phyloP scores from a whole-genome alignment of 1,140 invertebrate genomes.

The Druon quercuslanigerum region DNA sequence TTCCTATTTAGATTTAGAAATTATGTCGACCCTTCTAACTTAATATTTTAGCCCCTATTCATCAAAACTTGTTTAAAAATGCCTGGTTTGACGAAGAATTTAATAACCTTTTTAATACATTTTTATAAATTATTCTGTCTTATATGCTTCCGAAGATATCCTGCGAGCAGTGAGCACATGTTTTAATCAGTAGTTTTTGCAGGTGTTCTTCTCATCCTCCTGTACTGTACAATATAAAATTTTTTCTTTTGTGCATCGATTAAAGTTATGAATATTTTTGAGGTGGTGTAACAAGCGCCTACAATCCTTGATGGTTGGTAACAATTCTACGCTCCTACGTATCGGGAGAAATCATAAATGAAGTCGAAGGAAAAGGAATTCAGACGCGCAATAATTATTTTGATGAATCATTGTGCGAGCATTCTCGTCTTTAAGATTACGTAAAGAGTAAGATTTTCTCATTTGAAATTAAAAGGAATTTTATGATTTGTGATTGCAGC shows the following conservation, averaged over 20 bases:
- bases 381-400: conserved; percentile 46
- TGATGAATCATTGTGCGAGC: conserved; percentile 49
- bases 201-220: no score
- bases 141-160: no score
- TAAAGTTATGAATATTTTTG: background rate
- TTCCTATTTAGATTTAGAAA: no score
- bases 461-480: conserved; percentile 29
- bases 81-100: no score
- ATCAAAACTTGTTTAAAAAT: no score
- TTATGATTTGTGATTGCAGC: background rate
- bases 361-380: conserved; percentile 19
- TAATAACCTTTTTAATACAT: no score
- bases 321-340: conserved; percentile 41
- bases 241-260: background rate
- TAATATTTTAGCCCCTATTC: no score
- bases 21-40: no score
- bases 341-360: conserved; percentile 13
- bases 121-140: no score
- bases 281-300: background rate
- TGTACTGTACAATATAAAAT: no score
- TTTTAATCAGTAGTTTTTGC: no score
- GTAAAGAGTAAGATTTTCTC: conserved; percentile 38
- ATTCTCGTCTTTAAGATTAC: conserved; percentile 47
- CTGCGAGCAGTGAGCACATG: no score
- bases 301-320: background rate